A percentile compares a stretch with the other conserved stretches of the same genome.
Conservation (phyloP, 1,140 invertebrate species). For the Drosophila nasuta region DNA sequence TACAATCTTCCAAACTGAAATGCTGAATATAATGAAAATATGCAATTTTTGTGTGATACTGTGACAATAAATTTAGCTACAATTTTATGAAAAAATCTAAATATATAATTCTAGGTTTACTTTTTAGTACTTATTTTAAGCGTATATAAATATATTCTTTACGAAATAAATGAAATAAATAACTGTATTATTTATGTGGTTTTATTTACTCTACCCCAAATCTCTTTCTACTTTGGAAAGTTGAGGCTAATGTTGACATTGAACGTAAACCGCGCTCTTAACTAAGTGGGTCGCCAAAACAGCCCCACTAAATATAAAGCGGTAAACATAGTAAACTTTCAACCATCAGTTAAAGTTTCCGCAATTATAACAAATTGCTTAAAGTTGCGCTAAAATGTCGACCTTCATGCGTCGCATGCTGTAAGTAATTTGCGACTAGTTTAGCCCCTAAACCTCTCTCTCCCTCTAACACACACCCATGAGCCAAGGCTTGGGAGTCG, state of each 20-base stretch:
- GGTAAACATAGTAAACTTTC: conserved; percentile 16
- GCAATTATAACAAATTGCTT: conserved; percentile 31
- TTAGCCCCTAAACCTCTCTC: not conserved
- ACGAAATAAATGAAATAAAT: conserved; percentile 23
- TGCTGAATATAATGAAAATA: conserved; percentile 57
- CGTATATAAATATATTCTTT: not conserved
- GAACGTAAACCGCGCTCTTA: conserved; percentile 17
- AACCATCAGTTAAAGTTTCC: conserved; percentile 22
- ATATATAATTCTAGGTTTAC: not conserved
- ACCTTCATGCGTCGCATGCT: conserved; percentile 50
- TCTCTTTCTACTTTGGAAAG: not conserved
- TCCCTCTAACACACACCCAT: conserved; percentile 8
- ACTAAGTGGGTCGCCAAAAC: conserved; percentile 23
- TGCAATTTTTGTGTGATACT: conserved; percentile 70
- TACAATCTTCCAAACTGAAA: conserved; percentile 84
- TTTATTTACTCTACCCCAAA: conserved; percentile 27
- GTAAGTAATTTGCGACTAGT: conserved; percentile 14
- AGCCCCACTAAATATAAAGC: not conserved
- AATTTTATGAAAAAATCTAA: not conserved
- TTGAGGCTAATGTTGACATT: conserved; percentile 49
- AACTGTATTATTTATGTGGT: conserved; percentile 36
- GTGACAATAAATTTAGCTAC: not conserved
- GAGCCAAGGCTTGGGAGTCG: conserved; percentile 11
- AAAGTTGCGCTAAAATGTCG: conserved; percentile 22
- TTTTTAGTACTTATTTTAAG: not conserved